phyloP scores from a whole-genome alignment of 2,888 invertebrate species.

The Cheilosia variabilis region DNA sequence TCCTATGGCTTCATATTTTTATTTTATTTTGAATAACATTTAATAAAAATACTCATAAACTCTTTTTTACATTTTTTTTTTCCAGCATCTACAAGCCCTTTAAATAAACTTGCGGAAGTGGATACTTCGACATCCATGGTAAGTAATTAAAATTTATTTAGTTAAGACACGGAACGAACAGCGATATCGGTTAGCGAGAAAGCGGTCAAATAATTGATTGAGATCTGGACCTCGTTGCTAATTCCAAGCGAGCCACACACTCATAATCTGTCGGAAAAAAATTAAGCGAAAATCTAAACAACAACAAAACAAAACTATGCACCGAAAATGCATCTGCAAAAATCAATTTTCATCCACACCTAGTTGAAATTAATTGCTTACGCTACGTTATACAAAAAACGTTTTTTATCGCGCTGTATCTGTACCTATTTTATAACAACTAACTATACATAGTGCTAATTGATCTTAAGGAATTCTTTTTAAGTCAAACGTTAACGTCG shows the following conservation, averaged over 20 bases:
- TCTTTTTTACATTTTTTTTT: constrained; percentile 1
- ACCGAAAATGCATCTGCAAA: too few species aligned
- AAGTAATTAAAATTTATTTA: constrained; percentile 5
- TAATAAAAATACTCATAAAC: too few species aligned
- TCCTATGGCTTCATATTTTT: background rate
- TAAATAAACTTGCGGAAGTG: constrained; percentile 19
- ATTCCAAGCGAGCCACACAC: too few species aligned
- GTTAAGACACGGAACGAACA: background rate
- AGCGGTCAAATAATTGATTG: background rate
- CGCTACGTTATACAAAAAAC: too few species aligned
- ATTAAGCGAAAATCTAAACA: too few species aligned
- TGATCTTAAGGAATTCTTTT: background rate
- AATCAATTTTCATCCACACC: too few species aligned
- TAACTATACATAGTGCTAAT: background rate
- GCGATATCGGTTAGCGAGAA: background rate
- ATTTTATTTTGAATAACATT: background rate
- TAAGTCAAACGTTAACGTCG: background rate
- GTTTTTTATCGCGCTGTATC: too few species aligned
- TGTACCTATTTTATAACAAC: too few species aligned
- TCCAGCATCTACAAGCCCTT: constrained; percentile 24
- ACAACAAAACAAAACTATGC: too few species aligned
- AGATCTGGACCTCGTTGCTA: background rate
- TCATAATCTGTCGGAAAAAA: too few species aligned
- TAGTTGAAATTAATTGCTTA: too few species aligned
- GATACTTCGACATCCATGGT: constrained; percentile 13